Conservation (phyloP, 1,140 invertebrate species). For the Drosophila hydei region DNA sequence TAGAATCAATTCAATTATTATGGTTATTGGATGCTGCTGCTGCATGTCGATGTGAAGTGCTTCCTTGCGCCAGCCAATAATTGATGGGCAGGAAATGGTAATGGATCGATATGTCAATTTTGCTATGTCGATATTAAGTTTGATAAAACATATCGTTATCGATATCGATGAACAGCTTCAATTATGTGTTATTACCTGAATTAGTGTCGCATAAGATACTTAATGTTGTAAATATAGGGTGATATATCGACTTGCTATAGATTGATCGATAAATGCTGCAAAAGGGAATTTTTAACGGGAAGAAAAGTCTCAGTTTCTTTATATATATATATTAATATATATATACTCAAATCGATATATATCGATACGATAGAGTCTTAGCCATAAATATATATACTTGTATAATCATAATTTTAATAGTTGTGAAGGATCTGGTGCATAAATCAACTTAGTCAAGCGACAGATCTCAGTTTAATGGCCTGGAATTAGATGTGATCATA, state of each 20-base stretch:
- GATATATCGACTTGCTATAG: background rate
- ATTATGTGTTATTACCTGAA: no score
- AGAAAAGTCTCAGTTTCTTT: no score
- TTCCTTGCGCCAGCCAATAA: slow-evolving; percentile 3
- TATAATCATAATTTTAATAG: no score
- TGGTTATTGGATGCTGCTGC: slow-evolving; percentile 4
- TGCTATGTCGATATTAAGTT: background rate
- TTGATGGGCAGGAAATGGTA: slow-evolving; percentile 6
- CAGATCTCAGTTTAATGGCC: background rate
- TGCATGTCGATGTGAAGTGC: background rate
- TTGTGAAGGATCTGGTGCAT: no score
- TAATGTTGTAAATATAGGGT: no score
- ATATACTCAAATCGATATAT: no score
- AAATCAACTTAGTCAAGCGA: background rate
- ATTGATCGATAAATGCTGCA: background rate
- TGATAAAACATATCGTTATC: background rate
- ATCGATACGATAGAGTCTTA: no score
- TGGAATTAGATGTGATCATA: background rate
- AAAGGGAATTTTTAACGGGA: no score
- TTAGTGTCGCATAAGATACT: no score
- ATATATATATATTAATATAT: no score
- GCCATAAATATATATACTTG: no score
- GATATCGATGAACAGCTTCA: background rate
- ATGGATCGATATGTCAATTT: slow-evolving; percentile 18
- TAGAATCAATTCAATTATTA: slow-evolving; percentile 36